phyloP scores from a whole-genome alignment of 2,113 vertebrate genomes.

The Puffinus mauretanicus region DNA sequence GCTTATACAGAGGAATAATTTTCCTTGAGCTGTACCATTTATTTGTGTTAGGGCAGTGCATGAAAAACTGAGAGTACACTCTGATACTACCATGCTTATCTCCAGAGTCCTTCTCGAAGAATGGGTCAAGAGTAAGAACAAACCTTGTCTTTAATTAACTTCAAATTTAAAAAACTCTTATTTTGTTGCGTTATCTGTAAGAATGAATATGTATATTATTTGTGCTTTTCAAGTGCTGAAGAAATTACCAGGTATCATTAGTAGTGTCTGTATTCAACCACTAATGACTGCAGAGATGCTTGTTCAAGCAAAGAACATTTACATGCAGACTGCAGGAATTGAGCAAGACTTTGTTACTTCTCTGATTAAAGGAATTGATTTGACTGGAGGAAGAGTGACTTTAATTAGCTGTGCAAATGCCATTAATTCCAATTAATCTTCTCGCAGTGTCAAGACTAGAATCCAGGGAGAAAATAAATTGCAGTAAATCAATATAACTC shows the following conservation, averaged over 20 bases:
- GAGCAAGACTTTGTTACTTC: conserved; percentile 68
- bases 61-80: neutral
- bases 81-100: neutral
- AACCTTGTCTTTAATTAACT: neutral
- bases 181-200: neutral
- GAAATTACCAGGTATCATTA: conserved; percentile 39
- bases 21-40: neutral
- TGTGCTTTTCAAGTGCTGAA: conserved; percentile 2
- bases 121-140: neutral
- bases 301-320: conserved; percentile 62
- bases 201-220: neutral
- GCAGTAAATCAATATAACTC: conserved; percentile 75
- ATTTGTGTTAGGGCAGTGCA: neutral
- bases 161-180: neutral
- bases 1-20: neutral
- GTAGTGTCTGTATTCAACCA: conserved; percentile 12
- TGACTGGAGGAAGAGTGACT: conserved; percentile 75
- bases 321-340: conserved; percentile 62
- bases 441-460: conserved; percentile 73
- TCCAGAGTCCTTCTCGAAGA: neutral
- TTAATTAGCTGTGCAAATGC: conserved; percentile 81
- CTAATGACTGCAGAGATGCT: conserved; percentile 42
- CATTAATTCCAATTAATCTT: conserved; percentile 82
- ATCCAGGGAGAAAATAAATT: conserved; percentile 76
- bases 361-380: conserved; percentile 79